Conservation (phyloP, 2,888 invertebrate genomes). For the Elmis aenea region DNA sequence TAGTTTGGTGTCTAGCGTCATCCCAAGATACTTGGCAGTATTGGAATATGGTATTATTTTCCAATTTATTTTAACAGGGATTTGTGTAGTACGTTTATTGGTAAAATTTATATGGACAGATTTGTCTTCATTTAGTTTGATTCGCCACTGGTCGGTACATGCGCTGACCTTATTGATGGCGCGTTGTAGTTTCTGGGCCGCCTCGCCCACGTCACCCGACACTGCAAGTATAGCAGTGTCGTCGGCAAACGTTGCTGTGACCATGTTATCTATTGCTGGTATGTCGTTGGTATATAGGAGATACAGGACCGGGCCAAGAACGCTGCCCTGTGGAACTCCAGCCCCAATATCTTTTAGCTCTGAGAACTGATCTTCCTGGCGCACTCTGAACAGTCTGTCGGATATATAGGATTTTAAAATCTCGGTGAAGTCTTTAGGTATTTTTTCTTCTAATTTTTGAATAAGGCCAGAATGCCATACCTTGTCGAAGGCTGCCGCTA, state of each 20-base stretch:
- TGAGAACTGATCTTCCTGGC: not conserved
- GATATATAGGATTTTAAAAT: slow-evolving; percentile 1
- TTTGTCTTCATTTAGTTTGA: not conserved
- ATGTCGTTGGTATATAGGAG: slow-evolving; percentile 2
- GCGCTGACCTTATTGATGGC: not conserved
- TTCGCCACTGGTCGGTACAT: not conserved
- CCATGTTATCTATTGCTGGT: not conserved
- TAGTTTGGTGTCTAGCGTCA: no score
- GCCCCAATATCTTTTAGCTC: not conserved
- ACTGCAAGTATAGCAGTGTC: slow-evolving; percentile 17
- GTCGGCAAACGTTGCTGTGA: slow-evolving; percentile 20
- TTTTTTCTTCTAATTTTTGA: not conserved
- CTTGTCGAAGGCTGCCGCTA: not conserved
- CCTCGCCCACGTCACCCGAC: slow-evolving; percentile 1
- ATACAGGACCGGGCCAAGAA: slow-evolving; percentile 3
- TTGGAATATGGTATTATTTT: not conserved
- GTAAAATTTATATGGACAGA: not conserved
- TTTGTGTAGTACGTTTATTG: not conserved
- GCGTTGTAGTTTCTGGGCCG: not conserved
- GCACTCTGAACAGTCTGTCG: slow-evolving; percentile 1
- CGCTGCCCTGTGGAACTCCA: slow-evolving; percentile 4
- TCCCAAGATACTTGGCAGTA: no score
- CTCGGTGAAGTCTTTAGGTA: not conserved
- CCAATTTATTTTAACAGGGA: not conserved
- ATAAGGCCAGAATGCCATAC: not conserved